Evolutionary conservation across 1,140 invertebrate species (phyloP), one percentile per base, ranked within the genome.

Genomic region (Aphaenogaster rudis): DNA sequence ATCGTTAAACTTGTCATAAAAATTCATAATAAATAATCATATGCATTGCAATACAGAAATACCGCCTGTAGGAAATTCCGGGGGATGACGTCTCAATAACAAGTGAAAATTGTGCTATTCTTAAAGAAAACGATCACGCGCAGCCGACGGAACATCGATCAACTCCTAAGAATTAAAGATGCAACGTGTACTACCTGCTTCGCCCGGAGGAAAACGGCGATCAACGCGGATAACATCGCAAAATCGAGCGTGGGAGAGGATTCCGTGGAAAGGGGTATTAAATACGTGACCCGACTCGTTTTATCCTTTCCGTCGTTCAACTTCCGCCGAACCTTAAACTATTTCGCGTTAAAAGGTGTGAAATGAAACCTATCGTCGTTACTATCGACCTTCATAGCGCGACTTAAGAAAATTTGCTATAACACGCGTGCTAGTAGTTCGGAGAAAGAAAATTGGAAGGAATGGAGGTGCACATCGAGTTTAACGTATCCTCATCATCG

Each of bases 211-310:
- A 79, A 66, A 79, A 74, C 48, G 74, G 84, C 84, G 80, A 87
- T 59, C 81, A 54, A 8, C 21, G 50, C 15, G 74, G 86, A 90
- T 90, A 90, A 88, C 72, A 77, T 45, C 45, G 72, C 85, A 74
- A 74, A 87, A 84, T 87, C 77, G 84, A 84, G 64, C 48, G 21
- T 57, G 45, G 33, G 66, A 57, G 54, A 69, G 45, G 57, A 67
- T 82, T 71, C 33, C 54, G 42, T 59, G 74, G 87, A 54, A 86
- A 71, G 80, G 61, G 66, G 88, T 89, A 91, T 91, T 91, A 91
- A 91, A 91, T 89, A 91, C 89, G 89, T 91, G 89, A 91, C 88
- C 57, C 67, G 89, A 91, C 89, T 91, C 66, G 81, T 52, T 54
- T 69, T 48, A 28, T 28, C 78, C 52, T 57, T 69, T 50, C 76